Evolutionary conservation across 2,888 invertebrate species (phyloP).

Genomic region (Iphiclides podalirius): DNA sequence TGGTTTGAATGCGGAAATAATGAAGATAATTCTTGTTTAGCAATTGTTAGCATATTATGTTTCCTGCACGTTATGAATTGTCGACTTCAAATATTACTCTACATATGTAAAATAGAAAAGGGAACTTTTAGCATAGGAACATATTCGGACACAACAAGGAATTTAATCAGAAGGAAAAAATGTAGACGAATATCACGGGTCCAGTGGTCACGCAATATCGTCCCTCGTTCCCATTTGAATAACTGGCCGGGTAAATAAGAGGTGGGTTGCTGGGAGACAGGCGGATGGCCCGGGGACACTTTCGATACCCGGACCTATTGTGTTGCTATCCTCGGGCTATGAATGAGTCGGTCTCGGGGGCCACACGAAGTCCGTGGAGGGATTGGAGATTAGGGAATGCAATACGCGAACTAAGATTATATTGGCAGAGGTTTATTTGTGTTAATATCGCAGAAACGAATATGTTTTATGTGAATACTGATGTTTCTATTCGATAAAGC

Average conservation of each 20-base stretch:
- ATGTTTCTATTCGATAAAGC: no score
- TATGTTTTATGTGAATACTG: no score
- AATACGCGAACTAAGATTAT: no score
- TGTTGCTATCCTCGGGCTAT: neutral
- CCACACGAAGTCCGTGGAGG: neutral
- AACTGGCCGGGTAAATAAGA: conserved; percentile 11
- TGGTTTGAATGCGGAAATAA: no score
- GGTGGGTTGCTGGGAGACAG: neutral
- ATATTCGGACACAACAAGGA: neutral
- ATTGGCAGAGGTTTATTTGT: no score
- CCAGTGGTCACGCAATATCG: conserved; percentile 9
- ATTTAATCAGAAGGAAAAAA: conserved; percentile 17
- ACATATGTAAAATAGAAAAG: neutral
- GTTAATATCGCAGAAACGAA: no score
- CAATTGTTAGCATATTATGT: no score
- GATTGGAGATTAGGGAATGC: neutral
- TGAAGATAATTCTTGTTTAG: no score
- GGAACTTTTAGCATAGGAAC: neutral
- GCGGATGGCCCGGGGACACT: neutral
- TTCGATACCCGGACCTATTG: neutral
- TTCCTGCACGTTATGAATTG: no score
- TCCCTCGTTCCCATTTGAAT: conserved; percentile 8
- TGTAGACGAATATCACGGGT: neutral
- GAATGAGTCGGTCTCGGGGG: neutral
- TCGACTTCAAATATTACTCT: no score